Evolutionary conservation across 2,888 invertebrate genomes (phyloP).

Genomic region (Tubulanus polymorphus): DNA sequence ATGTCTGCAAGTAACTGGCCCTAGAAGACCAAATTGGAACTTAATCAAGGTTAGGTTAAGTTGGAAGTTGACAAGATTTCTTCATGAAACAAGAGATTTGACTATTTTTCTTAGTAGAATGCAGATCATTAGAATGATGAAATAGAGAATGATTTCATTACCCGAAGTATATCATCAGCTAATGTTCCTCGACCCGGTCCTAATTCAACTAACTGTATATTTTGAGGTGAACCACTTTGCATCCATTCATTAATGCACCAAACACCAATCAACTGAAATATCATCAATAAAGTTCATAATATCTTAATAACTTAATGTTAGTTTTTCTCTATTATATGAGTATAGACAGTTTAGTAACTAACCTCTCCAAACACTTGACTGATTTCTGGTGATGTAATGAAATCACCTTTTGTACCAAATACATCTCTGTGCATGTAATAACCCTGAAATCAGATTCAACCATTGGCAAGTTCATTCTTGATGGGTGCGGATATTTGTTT

Average conservation of each 20-base stretch:
- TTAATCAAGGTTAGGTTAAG: no score
- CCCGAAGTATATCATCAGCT: constrained; percentile 79
- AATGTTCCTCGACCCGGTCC: constrained; percentile 94
- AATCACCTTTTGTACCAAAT: constrained; percentile 86
- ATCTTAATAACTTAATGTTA: neutral
- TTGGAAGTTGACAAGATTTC: no score
- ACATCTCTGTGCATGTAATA: constrained; percentile 91
- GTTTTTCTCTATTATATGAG: no score
- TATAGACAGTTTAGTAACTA: constrained; percentile 18
- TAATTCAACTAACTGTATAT: constrained; percentile 85
- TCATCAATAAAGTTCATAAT: neutral
- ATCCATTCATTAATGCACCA: constrained; percentile 85
- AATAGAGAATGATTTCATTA: no score
- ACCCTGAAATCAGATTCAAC: constrained; percentile 63
- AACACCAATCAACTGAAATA: constrained; percentile 70
- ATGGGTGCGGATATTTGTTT: no score
- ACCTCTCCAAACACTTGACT: constrained; percentile 96
- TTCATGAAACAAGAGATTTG: no score
- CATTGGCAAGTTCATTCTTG: no score
- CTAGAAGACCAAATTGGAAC: no score
- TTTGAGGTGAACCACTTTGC: constrained; percentile 66
- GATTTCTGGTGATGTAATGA: constrained; percentile 95
- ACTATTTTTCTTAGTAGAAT: no score
- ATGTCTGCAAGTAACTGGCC: no score
- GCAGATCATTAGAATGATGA: no score